Evolutionary conservation across 2,888 invertebrate genomes (phyloP).

Genomic region (Drosophila suboccidentalis): DNA sequence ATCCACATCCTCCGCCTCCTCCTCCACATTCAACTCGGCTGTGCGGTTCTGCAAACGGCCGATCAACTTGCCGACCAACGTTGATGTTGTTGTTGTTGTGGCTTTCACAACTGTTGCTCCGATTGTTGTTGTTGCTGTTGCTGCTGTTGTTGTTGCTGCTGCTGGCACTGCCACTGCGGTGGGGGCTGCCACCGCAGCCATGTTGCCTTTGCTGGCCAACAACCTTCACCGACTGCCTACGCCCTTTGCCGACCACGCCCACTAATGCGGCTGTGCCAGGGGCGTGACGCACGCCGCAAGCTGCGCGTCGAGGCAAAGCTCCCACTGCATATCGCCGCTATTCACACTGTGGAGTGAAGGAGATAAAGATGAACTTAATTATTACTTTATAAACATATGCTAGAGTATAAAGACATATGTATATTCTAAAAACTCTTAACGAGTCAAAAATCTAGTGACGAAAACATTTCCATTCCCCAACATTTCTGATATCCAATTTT

Average conservation of each 20-base stretch:
- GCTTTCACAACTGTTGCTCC: conserved; percentile 34
- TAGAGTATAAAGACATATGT: no score
- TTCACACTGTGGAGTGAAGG: conserved; percentile 40
- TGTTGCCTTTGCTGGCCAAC: conserved; percentile 20
- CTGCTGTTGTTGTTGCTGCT: conserved; percentile 11
- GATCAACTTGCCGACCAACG: conserved; percentile 55
- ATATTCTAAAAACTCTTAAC: no score
- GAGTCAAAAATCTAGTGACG: no score
- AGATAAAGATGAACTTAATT: neutral
- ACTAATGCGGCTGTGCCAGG: conserved; percentile 51
- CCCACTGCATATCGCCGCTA: conserved; percentile 52
- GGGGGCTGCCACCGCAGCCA: conserved; percentile 51
- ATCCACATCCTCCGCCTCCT: neutral
- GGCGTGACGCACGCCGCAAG: conserved; percentile 46
- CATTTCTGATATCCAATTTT: no score
- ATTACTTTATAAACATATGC: no score
- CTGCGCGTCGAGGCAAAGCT: conserved; percentile 41
- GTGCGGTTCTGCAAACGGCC: conserved; percentile 49
- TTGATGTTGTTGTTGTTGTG: conserved; percentile 31
- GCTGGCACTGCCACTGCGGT: conserved; percentile 31
- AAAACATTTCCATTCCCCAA: no score
- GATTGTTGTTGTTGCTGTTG: conserved; percentile 24
- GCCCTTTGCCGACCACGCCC: conserved; percentile 19
- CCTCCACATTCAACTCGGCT: conserved; percentile 4
- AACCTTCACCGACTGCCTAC: neutral